These are phyloP conservation scores for Stenotaenia linearis DNA, from an alignment of 2,888 invertebrate genomes.

Conservation along the genomic window DNA sequence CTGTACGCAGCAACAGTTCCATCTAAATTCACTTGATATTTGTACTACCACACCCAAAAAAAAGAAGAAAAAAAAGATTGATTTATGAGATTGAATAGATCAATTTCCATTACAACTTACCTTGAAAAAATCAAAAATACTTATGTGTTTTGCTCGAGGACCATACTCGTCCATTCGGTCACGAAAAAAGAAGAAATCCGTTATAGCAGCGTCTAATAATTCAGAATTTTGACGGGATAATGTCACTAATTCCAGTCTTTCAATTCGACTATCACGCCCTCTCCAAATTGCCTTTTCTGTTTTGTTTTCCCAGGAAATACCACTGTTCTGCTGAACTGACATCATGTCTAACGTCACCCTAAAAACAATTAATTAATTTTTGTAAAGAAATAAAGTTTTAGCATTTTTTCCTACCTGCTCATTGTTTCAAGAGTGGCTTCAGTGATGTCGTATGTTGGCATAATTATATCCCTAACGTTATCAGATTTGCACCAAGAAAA, in stretches of 20 bases:
- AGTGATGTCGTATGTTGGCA: conserved; percentile 93
- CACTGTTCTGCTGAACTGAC: conserved; percentile 75
- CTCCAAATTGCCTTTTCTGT: conserved; percentile 78
- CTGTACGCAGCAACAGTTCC: conserved; percentile 96
- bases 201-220: conserved; percentile 82
- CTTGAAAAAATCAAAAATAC: conserved; percentile 90
- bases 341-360: conserved; percentile 84
- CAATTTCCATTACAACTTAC: conserved; percentile 54
- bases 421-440: conserved; percentile 88
- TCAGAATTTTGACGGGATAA: conserved; percentile 69
- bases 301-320: conserved; percentile 64
- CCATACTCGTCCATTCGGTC: conserved; percentile 79
- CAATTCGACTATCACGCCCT: conserved; percentile 82
- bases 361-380: conserved; percentile 32
- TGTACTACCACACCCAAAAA: conserved; percentile 61
- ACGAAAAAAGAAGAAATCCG: conserved; percentile 92
- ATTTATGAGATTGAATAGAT: neutral
- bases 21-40: conserved; percentile 89
- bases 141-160: conserved; percentile 73
- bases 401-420: conserved; percentile 63
- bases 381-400: conserved; percentile 2
- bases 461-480: conserved; percentile 75
- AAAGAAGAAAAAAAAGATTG: conserved; percentile 11
- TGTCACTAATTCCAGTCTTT: conserved; percentile 73
- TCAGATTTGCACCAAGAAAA: conserved; percentile 95